Base-by-base conservation (phyloP, 2,888 invertebrate genomes). In the Drosophila fungiperda region DNA sequence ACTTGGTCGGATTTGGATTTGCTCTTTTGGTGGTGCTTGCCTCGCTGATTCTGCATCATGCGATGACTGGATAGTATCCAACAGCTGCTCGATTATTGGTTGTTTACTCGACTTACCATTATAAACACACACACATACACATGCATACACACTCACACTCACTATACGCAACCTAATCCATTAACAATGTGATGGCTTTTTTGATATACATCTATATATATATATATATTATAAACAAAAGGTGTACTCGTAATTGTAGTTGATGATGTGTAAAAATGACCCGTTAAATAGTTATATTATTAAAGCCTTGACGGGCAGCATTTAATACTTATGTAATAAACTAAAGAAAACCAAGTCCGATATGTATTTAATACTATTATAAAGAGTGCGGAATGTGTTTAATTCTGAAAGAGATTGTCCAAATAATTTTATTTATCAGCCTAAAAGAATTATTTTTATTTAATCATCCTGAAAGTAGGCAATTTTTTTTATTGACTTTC, bases 1-100 rank as follows among this genome's bases (percentile, higher is more conserved):
- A 92, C 63, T 90, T 92, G 85, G 50, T 92, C 23, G 95, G 95
- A 52, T 94, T 96, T 63, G 94, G 94, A 52, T 94, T 95, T 80
- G 95, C 96, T 15, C 92, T 96, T 90, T 82, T 96, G 7, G 95
- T 96, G 38, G 81, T 91, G 42, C 68, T 92, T 29, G 90, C 95
- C 40, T 95, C 96, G 32, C 94, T 96, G 71, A 87, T 96, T 45
- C 91, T 96, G 70, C 95, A 96, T 85, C 95, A 91, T 70, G 60
- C 83, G 50, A 72, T 92, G 36, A 49, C 40, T 64, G 78, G 76
- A 60, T 80, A 83, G 78, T 74, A 72, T 73, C 26, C 40, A 55
- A 53, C 42, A 23, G n/a, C 54, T 58, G 33, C 38, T 45, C 48
- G 52, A 9, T 29, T 63, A 70, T 36, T 68, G 64, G 62, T 48